Conservation (phyloP, 2,113 vertebrate species). For the Seriola aureovittata region DNA sequence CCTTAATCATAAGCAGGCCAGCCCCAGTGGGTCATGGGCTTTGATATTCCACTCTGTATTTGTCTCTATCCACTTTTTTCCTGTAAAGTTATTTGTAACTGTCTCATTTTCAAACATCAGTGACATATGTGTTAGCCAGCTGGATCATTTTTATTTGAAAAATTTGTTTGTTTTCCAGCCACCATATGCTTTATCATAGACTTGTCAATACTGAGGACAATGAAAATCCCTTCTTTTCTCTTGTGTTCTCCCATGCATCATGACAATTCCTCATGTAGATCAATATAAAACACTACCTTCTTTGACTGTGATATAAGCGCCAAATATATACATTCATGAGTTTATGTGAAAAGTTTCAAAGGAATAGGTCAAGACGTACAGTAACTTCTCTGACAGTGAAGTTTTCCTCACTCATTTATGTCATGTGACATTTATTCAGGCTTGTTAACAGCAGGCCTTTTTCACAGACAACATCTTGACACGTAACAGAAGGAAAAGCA, state of each 20-base stretch:
- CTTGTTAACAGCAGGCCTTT: neutral
- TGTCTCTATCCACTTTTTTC: conserved; percentile 20
- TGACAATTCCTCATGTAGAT: neutral
- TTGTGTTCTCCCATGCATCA: neutral
- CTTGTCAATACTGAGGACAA: neutral
- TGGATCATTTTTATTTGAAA: neutral
- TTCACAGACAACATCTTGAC: neutral
- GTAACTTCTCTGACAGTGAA: neutral
- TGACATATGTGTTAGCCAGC: neutral
- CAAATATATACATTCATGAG: conserved; percentile 3
- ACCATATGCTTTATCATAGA: neutral
- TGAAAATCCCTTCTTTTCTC: conserved; percentile 2
- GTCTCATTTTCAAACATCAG: neutral
- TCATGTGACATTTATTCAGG: neutral
- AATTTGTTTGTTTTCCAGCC: neutral
- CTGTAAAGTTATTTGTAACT: neutral
- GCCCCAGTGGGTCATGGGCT: conserved; percentile 5
- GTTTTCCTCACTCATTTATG: neutral
- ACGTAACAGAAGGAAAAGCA: neutral
- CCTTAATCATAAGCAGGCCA: conserved; percentile 38
- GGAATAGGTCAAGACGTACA: neutral
- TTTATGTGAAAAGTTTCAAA: conserved; percentile 15
- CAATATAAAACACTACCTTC: neutral
- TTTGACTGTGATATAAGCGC: neutral
- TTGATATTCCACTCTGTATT: conserved; percentile 11